Percentiles rank a stretch among this genome's conserved stretches.
Conservation (phyloP, 2,797 vertebrate species). For the Malurus leucopterus region DNA sequence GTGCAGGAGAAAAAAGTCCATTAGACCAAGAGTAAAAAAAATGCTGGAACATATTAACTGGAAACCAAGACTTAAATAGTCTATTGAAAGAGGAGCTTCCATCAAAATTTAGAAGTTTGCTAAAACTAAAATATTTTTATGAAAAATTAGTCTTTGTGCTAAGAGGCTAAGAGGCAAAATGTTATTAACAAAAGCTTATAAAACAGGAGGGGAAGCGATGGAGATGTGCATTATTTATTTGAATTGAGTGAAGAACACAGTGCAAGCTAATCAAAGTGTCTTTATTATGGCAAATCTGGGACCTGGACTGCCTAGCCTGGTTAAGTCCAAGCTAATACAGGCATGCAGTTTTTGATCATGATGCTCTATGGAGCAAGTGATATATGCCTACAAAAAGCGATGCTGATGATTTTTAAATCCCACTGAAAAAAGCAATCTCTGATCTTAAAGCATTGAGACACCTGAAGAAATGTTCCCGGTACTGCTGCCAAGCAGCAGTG, state of each 20-base stretch:
- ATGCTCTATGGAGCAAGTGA: neutral
- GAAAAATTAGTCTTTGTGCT: neutral
- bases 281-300: neutral
- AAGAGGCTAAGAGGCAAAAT: neutral
- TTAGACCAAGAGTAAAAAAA: neutral
- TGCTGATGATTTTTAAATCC: neutral
- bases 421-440: neutral
- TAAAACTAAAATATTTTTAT: neutral
- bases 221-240: neutral
- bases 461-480: neutral
- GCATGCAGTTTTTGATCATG: neutral
- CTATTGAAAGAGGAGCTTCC: neutral
- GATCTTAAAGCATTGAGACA: neutral
- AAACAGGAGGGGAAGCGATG: neutral
- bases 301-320: neutral
- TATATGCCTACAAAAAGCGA: accelerated
- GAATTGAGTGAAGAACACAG: neutral
- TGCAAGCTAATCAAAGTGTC: neutral
- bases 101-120: neutral
- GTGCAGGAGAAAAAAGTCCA: neutral
- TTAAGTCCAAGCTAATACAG: neutral
- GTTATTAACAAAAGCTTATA: neutral
- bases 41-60: neutral
- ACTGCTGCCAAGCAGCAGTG: neutral
- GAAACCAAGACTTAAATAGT: neutral